Evolutionary conservation across 2,888 invertebrate genomes (phyloP), one percentile per base, ranked within the genome.

Genomic region (Abrostola tripartita): DNA sequence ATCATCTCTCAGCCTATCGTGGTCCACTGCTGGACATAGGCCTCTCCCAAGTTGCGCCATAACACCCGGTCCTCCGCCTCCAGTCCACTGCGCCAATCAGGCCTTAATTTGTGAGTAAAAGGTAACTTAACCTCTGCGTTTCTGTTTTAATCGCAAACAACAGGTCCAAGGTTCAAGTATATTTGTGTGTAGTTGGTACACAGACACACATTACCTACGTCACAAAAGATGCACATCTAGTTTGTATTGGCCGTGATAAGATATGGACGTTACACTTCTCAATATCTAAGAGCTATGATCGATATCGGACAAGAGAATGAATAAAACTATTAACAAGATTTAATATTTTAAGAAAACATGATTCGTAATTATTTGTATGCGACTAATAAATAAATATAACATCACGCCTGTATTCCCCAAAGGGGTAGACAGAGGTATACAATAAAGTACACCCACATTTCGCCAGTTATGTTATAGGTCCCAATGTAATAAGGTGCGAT

Each of bases 201-300:
- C 5, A 8, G 24, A 12, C 47, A 59, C 68, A 58, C 49, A 61
- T n/a, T 2, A 52, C 8, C 5, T 36, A 55, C 10, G 42, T 50
- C 47, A 55, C 11, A 37, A 65, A 50, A 62, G 47, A 52, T 61
- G 61, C 51, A 59, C 61, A 74, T 70, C 56, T 70, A 61, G 38
- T 65, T 38, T 57, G 52, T 75, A 61, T 73, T 65, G 50, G 61
- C 35, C 38, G 38, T 12, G 76, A 76, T 66, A 66, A 66, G 76
- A 71, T 76, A 71, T 50, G 59, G 14, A 47, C 49, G 65, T 75
- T 54, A 65, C 71, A 71, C 56, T 71, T 57, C n/a, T 62, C 47
- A 61, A 65, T 73, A 75, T 60, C 51, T 60, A 52, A 75, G 66
- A 57, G 76, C 51, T 36, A 47, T 65, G 71, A 75, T 72, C 65